phyloP scores from a whole-genome alignment of 2,888 invertebrate genomes.

The Heterodera filipjevi region DNA sequence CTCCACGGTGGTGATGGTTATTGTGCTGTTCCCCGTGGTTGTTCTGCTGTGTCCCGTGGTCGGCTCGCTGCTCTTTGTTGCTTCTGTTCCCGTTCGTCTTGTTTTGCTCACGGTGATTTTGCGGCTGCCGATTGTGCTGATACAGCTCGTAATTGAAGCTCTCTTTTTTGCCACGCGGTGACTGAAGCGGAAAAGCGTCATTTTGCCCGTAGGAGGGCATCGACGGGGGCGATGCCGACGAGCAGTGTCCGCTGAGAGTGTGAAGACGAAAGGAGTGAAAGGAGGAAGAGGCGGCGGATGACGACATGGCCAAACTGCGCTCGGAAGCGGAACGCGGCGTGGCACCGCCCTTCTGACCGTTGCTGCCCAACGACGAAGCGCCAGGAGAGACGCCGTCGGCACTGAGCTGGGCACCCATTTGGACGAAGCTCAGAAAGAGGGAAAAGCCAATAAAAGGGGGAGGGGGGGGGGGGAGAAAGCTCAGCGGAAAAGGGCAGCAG shows the following conservation, averaged over 20 bases:
- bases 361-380: conserved; percentile 15
- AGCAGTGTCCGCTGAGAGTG: conserved; percentile 8
- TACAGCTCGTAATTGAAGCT: background rate
- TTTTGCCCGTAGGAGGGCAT: background rate
- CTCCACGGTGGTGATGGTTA: background rate
- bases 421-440: background rate
- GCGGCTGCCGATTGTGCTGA: background rate
- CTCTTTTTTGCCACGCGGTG: background rate
- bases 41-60: background rate
- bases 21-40: background rate
- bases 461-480: background rate
- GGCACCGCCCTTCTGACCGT: conserved; percentile 3
- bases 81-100: background rate
- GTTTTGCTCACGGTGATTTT: background rate
- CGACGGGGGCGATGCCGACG: background rate
- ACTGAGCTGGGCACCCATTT: conserved; percentile 10
- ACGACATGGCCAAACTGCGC: conserved; percentile 2
- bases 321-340: conserved; percentile 14
- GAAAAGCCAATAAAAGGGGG: background rate
- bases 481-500: background rate
- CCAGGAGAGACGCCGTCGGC: conserved; percentile 13
- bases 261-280: background rate
- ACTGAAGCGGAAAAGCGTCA: background rate
- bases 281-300: conserved; percentile 11
- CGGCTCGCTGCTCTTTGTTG: background rate